Evolutionary conservation across 1,140 invertebrate genomes (phyloP).

Genomic region (Proctacanthus coquilletti): DNA sequence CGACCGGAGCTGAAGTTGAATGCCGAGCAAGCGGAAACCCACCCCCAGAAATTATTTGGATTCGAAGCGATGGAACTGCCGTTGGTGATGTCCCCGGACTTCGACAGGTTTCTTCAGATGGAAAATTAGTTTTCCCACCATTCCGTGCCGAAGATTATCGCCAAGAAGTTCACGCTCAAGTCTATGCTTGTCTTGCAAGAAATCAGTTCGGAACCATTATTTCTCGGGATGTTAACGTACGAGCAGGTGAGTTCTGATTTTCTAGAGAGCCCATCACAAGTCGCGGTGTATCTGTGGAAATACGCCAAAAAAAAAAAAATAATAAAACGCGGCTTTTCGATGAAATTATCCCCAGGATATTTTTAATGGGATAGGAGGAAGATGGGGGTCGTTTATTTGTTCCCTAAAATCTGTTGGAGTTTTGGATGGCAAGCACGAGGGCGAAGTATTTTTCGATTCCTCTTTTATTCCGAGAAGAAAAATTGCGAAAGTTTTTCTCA

Average conservation of each 20-base stretch:
- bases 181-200: slow-evolving; percentile 79
- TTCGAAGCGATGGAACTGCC: slow-evolving; percentile 69
- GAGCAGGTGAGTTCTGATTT: slow-evolving; percentile 61
- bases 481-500: too few relatives aligned
- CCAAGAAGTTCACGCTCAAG: slow-evolving; percentile 84
- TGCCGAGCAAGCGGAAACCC: slow-evolving; percentile 84
- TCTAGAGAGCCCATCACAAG: slow-evolving; percentile 9
- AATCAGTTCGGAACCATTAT: slow-evolving; percentile 80
- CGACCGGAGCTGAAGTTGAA: slow-evolving; percentile 80
- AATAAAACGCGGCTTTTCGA: too few relatives aligned
- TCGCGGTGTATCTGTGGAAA: too few relatives aligned
- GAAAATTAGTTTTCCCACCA: slow-evolving; percentile 84
- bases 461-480: too few relatives aligned
- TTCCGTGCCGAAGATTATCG: slow-evolving; percentile 85
- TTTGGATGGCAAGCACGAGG: too few relatives aligned
- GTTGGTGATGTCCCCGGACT: slow-evolving; percentile 79
- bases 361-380: too few relatives aligned
- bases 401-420: too few relatives aligned
- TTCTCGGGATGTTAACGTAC: slow-evolving; percentile 80
- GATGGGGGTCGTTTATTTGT: too few relatives aligned
- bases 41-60: slow-evolving; percentile 83
- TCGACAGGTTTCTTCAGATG: slow-evolving; percentile 73
- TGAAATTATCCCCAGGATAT: too few relatives aligned
- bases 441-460: too few relatives aligned
- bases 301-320: too few relatives aligned